Evolutionary conservation across 2,797 vertebrate genomes (phyloP).

Genomic region (Falco rusticolus): DNA sequence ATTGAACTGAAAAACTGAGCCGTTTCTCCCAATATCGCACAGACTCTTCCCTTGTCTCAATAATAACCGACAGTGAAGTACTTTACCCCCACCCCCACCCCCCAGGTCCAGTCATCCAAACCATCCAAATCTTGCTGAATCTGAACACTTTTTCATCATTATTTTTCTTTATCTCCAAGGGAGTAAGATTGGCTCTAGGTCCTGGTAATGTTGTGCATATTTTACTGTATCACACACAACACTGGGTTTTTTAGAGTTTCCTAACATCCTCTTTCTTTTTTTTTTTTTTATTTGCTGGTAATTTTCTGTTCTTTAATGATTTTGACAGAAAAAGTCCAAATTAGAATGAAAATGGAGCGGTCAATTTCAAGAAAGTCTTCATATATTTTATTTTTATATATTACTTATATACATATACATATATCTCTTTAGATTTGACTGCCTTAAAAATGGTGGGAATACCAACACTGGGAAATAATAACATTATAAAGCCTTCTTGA

Average conservation of each 20-base stretch:
- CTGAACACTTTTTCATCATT: not conserved
- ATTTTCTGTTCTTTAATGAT: not conserved
- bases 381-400: not conserved
- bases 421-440: not conserved
- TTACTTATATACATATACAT: no score
- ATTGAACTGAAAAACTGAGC: not conserved
- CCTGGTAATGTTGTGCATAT: not conserved
- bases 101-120: conserved; percentile 6
- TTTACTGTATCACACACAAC: not conserved
- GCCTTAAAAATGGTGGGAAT: not conserved
- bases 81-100: not conserved
- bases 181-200: not conserved
- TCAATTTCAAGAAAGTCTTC: not conserved
- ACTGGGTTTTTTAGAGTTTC: not conserved
- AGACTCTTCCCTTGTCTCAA: conserved; percentile 13
- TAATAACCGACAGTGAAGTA: conserved; percentile 25
- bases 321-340: not conserved
- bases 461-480: not conserved
- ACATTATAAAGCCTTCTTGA: not conserved
- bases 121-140: not conserved
- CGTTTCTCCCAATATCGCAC: not conserved
- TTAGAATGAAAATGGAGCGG: not conserved
- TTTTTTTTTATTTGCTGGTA: no score
- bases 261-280: no score
- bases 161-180: not conserved